Percentiles rank a stretch among this genome's conserved stretches.
phyloP scores from a whole-genome alignment of 2,797 vertebrate species.

The Helostoma temminkii region DNA sequence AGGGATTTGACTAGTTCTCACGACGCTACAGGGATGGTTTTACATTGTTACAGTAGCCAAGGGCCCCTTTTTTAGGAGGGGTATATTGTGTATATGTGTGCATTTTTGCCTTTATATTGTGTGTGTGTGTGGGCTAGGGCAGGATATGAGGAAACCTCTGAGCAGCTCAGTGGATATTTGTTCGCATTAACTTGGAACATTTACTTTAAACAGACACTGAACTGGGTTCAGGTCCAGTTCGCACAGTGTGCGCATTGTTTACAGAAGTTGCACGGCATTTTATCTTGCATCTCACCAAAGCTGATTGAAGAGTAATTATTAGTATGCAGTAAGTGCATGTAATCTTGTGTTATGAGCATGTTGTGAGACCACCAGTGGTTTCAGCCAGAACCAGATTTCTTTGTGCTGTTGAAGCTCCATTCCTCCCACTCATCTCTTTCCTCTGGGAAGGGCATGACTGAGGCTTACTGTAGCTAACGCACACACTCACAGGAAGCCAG shows the following conservation, averaged over 20 bases:
- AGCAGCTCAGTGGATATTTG: constrained; percentile 79
- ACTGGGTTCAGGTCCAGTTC: constrained; percentile 75
- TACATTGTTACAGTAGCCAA: constrained; percentile 56
- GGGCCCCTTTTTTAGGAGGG: constrained; percentile 49
- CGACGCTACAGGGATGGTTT: constrained; percentile 54
- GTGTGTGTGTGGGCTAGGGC: constrained; percentile 72
- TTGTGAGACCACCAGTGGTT: constrained; percentile 53
- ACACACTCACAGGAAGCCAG: constrained; percentile 56
- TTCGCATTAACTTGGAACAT: constrained; percentile 79
- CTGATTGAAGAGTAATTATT: constrained; percentile 28
- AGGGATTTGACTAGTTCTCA: constrained; percentile 54
- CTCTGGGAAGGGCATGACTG: constrained; percentile 49
- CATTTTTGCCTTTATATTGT: constrained; percentile 33
- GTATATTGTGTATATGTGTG: constrained; percentile 33
- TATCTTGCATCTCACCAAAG: constrained; percentile 22
- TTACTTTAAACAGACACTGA: constrained; percentile 80
- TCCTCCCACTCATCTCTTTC: constrained; percentile 41
- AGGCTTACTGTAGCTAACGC: constrained; percentile 45
- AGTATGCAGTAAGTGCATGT: constrained; percentile 12
- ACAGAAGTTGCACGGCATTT: constrained; percentile 20
- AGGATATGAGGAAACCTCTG: constrained; percentile 82
- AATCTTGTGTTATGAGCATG: constrained; percentile 35
- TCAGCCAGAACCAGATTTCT: constrained; percentile 53
- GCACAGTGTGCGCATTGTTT: constrained; percentile 36
- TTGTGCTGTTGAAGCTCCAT: constrained; percentile 29